Evolutionary conservation across 2,113 vertebrate genomes (phyloP).

Genomic region (Zootoca vivipara): DNA sequence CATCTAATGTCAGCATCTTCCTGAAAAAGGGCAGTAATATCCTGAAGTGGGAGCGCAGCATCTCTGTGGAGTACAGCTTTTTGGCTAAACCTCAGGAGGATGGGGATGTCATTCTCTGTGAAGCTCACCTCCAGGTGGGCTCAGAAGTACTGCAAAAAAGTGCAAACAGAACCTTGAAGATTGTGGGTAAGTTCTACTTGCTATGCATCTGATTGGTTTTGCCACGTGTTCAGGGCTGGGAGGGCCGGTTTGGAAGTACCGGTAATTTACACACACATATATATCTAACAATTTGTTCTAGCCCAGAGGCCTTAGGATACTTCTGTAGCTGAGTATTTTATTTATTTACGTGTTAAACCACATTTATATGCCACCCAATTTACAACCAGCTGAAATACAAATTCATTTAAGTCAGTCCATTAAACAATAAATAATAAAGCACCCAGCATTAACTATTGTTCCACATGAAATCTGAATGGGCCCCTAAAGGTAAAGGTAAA

Average conservation of each 20-base stretch:
- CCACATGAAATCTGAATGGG: no score
- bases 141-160: not conserved
- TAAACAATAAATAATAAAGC: no score
- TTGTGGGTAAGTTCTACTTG: constrained; percentile 14
- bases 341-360: no score
- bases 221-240: not conserved
- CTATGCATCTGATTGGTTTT: not conserved
- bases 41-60: not conserved
- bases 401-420: no score
- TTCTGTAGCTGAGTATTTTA: not conserved
- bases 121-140: not conserved
- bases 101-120: not conserved
- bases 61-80: not conserved
- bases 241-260: not conserved
- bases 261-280: not conserved
- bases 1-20: not conserved
- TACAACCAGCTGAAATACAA: no score
- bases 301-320: not conserved
- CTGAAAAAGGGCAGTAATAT: not conserved
- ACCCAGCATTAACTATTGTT: no score
- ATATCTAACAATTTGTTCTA: not conserved
- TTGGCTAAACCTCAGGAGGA: not conserved
- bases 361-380: no score
- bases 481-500: no score
- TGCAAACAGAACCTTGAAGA: not conserved